A percentile compares a stretch with the other conserved stretches of the same genome.
Evolutionary conservation across 1,140 invertebrate species (phyloP).

Genomic region (Papilio glaucus): DNA sequence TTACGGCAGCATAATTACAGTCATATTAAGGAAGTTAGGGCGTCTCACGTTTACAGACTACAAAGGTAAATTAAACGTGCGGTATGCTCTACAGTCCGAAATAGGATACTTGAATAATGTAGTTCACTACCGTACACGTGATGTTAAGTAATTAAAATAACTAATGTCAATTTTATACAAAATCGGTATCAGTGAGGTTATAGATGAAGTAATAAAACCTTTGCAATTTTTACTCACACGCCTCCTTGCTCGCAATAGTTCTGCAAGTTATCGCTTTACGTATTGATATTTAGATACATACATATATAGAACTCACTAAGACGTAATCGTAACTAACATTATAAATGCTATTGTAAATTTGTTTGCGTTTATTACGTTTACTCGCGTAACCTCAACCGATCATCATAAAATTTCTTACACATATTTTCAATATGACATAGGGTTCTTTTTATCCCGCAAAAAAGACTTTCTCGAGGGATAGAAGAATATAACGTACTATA

Average conservation of each 20-base stretch:
- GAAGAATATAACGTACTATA: too few species aligned
- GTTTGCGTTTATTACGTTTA: background rate
- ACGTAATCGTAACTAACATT: too few species aligned
- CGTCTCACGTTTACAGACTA: background rate
- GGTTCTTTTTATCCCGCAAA: too few species aligned
- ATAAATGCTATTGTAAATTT: too few species aligned
- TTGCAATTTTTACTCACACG: background rate
- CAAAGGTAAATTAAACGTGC: background rate
- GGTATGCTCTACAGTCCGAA: background rate
- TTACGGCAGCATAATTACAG: background rate
- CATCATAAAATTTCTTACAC: too few species aligned
- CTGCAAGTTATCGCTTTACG: too few species aligned
- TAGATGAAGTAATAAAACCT: background rate
- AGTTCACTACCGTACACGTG: background rate
- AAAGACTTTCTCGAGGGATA: too few species aligned
- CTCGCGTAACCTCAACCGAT: too few species aligned
- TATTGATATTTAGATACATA: too few species aligned
- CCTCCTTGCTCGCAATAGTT: too few species aligned
- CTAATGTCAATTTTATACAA: background rate
- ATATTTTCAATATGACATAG: too few species aligned
- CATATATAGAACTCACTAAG: too few species aligned
- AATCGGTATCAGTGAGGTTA: background rate
- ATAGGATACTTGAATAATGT: background rate
- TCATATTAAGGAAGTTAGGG: background rate
- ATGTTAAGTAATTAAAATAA: constrained; percentile 1